These are phyloP conservation scores for Cardiocondyla obscurior DNA, from an alignment of 1,140 invertebrate species.

Conservation along the genomic window DNA sequence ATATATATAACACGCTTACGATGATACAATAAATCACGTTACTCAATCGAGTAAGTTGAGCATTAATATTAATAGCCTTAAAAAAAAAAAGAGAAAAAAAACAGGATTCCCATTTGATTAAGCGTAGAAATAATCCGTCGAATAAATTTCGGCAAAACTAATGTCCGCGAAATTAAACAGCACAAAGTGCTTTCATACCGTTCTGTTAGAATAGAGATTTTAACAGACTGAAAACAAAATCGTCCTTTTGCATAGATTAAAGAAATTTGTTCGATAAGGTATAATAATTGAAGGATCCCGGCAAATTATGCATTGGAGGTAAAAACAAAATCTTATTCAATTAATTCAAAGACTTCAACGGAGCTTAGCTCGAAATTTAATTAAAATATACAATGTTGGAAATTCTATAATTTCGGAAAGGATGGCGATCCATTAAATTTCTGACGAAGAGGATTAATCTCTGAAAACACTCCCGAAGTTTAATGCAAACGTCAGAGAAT, in stretches of 20 bases:
- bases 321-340: not conserved
- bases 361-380: slow-evolving; percentile 17
- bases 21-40: slow-evolving; percentile 33
- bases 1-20: slow-evolving; percentile 26
- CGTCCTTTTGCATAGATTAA: not conserved
- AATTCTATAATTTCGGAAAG: slow-evolving; percentile 27
- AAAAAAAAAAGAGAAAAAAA: no score
- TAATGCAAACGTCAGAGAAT: slow-evolving; percentile 54
- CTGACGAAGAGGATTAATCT: slow-evolving; percentile 28
- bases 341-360: not conserved
- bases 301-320: not conserved
- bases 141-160: not conserved
- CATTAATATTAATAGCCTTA: not conserved
- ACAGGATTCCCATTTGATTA: not conserved
- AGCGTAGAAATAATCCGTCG: not conserved
- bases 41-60: slow-evolving; percentile 16
- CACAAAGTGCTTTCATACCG: not conserved
- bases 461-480: slow-evolving; percentile 40
- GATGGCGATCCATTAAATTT: slow-evolving; percentile 38
- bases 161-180: not conserved
- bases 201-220: not conserved
- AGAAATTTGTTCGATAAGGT: not conserved
- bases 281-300: not conserved
- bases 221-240: not conserved
- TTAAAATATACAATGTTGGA: slow-evolving; percentile 26